phyloP scores from a whole-genome alignment of 37 sponge, comb jelly and placozoan species.

The Axinella damicornis region DNA sequence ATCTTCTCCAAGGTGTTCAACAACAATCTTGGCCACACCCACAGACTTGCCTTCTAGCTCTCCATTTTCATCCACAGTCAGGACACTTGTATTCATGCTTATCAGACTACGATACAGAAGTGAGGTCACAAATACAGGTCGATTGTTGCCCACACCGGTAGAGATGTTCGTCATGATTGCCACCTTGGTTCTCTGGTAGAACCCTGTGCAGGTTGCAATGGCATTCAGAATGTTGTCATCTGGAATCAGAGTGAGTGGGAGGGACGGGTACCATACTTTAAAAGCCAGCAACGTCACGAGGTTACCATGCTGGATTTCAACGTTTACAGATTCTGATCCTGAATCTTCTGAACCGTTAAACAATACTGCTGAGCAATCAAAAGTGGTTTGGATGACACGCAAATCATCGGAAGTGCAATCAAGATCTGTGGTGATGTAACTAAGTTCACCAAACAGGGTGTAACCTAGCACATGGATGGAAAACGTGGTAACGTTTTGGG shows the following conservation, averaged over 20 bases:
- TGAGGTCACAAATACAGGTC: constrained; percentile 30
- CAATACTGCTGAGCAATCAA: constrained; percentile 50
- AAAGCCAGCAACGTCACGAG: background rate
- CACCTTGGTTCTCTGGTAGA: constrained; percentile 29
- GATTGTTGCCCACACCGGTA: background rate
- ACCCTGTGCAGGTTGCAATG: background rate
- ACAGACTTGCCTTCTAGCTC: constrained; percentile 1
- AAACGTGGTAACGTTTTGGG: too few species aligned
- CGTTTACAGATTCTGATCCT: constrained; percentile 30
- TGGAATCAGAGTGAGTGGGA: background rate
- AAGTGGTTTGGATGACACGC: constrained; percentile 40
- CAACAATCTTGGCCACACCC: constrained; percentile 11
- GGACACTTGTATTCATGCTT: background rate
- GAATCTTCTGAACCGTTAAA: constrained; percentile 70
- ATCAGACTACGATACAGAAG: constrained; percentile 11
- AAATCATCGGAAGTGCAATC: constrained; percentile 24
- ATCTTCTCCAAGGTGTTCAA: background rate
- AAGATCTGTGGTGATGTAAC: background rate
- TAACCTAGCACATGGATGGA: background rate
- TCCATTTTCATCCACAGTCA: constrained; percentile 6
- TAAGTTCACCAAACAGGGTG: background rate
- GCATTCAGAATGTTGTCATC: constrained; percentile 51
- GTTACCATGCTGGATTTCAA: constrained; percentile 14
- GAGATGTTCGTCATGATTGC: constrained; percentile 1
- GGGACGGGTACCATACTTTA: constrained; percentile 55